Base-by-base conservation (phyloP, 2,888 invertebrate species). In the Drosophila diplacantha region DNA sequence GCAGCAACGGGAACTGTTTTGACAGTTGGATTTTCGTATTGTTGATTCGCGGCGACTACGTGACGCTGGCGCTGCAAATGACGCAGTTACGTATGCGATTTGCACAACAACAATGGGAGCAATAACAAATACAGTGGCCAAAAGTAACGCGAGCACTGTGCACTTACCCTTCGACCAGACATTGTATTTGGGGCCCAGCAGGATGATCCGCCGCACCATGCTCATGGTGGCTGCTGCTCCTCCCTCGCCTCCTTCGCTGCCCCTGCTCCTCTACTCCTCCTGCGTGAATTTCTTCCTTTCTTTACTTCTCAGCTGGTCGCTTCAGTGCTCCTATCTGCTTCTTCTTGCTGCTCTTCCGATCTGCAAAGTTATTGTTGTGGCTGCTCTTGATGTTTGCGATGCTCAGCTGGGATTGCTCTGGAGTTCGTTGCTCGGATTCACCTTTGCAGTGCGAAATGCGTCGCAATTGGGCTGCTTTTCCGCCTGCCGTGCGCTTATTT, bases 151-250 rank as follows among this genome's bases (percentile, higher is more conserved):
- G 18, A 34, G 49, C 12, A 44, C 50, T 2, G 8, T 24, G 18
- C 31, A 66, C 85, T 83, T 73, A 86, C 86, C 86, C 69, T 76
- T 85, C 57, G 85, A 68, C 86, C 85, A 86, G 60, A 79, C 74
- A 65, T 81, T 85, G 64, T 80, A 75, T 73, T 81, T 86, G 35
- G 84, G 86, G 62, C 85, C 85, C 58, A 86, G 69, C 59, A 86
- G 72, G 49, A 86, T 77, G 50, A 86, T 81, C 58, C 85, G 84
- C 56, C 85, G 83, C 49, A 85, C 83, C 75, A 86, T 85, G 73
- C 86, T 86, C 86, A 86, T 86, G 80, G 77, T 81, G 74, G 68
- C 67, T 39, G 35, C 66, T 22, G 24, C n/a, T 24, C 24, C 41
- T 39, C 39, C 39, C n/a, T 38, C 56, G 49, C 34, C 37, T 50